Evolutionary conservation across 1,140 invertebrate species (phyloP).

Genomic region (Trachymyrmex septentrionalis): DNA sequence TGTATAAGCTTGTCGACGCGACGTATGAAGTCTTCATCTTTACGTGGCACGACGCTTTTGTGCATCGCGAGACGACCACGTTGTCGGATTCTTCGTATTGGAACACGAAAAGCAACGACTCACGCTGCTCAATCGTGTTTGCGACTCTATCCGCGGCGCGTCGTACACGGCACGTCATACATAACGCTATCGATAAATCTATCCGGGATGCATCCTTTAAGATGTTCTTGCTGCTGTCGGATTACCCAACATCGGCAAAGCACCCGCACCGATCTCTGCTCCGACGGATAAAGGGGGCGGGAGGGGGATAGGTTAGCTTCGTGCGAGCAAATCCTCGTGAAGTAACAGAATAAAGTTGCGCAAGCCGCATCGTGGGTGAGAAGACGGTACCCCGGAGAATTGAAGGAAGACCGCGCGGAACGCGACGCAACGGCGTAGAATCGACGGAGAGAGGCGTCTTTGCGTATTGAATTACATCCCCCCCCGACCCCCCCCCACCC

Average conservation of each 20-base stretch:
- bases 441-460: neutral
- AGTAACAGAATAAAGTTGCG: constrained; percentile 66
- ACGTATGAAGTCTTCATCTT: constrained; percentile 47
- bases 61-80: constrained; percentile 1
- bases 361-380: constrained; percentile 57
- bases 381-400: constrained; percentile 55
- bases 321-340: constrained; percentile 64
- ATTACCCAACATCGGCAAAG: constrained; percentile 58
- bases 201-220: constrained; percentile 60
- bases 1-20: neutral
- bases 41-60: constrained; percentile 32
- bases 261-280: constrained; percentile 60
- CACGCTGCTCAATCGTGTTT: constrained; percentile 55
- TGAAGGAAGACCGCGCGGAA: constrained; percentile 46
- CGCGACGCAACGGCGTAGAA: constrained; percentile 52
- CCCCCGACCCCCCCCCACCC: too few species aligned
- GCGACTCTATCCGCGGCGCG: constrained; percentile 53
- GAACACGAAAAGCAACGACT: constrained; percentile 55
- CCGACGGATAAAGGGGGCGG: neutral
- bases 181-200: constrained; percentile 61
- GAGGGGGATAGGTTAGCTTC: constrained; percentile 58
- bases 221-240: constrained; percentile 57
- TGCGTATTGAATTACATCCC: neutral
- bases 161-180: constrained; percentile 52
- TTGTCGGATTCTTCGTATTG: constrained; percentile 43